Evolutionary conservation across 2,888 invertebrate genomes (phyloP), one percentile per base, ranked within the genome.

Genomic region (Schrankia costaestrigalis): DNA sequence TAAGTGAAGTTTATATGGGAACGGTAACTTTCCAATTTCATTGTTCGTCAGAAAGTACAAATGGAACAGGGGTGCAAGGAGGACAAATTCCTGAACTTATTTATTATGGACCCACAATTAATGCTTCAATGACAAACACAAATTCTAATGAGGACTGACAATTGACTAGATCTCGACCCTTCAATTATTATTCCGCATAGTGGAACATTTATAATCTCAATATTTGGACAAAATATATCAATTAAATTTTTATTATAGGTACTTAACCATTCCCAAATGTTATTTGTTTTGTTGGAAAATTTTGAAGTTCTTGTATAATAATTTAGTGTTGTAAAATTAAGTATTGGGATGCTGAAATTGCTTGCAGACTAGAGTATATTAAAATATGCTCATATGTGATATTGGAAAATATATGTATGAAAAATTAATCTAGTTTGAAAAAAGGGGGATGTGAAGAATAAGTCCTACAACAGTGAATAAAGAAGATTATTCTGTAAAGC

Each of bases 81-180:
- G 98, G 98, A 23, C 98, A 98, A 82, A 98, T 98, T 69, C 98
- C 98, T 2, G 98, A 98, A 87, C 90, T 98, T 41, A 97, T 98
- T 64, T 98, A 97, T 78, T 98, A 97, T 68, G 97, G 97, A 19
- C 96, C 97, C 11, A 92, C 93, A 19, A 89, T 91, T 36, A 82
- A 71, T 40, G 66, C 61, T 23, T 45, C 74, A 49, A 47, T 85
- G 67, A 49, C 75, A 51, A 85, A 82, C 35, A 54, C 85, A 26
- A 89, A 70, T 35, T 60, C 76, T 48, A 87, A 74, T 56, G 89
- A 90, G 70, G 89, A 89, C 80, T 89, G 87, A 89, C 85, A 78
- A 62, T 64, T 60, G 63, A 68, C 41, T 49, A 74, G 67, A 66
- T 63, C 63, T 55, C 57, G 56, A 41, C 64, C 66, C 41, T 52